Base-by-base conservation (phyloP, 2,888 invertebrate genomes). In the Margaritifera margaritifera region DNA sequence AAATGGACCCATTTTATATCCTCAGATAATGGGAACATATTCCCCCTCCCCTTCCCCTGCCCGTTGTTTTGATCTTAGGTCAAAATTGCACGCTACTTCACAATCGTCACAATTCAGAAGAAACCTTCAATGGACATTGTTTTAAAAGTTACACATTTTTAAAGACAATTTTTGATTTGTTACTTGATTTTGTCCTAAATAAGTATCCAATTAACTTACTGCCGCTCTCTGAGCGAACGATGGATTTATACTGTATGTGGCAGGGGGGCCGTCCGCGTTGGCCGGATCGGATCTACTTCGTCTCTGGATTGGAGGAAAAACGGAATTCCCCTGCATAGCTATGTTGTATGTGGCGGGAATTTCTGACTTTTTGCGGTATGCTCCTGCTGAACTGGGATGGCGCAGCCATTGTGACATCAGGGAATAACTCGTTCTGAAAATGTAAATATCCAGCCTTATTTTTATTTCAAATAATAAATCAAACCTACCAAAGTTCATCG, bases 401-500 rank as follows among this genome's bases (percentile, higher is more conserved):
- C 72, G 66, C 81, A 81, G 80, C 81, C 81, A 81, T 61, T 80
- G 80, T 54, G 81, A 81, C 81, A 81, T 81, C 54, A 78, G 63
- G 6, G 79, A 71, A 68, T 81, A 81, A 58, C 79, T 81, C 3
- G 81, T 81, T 62, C 80, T 81, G 65, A 55, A 72, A 68, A 51
- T 42, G 42, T 11, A 57, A 6, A 31, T 25, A 31, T 8, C 15
- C 8, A 50, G 11, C 24, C 24, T 50, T 62, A 42, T 42, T 42
- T 42, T 42, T 42, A 42, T 42, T 42, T 15, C 2, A 42, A 42
- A 15, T 42, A 15, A 11, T n/a, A 1, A 42, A 2, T 11, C 11
- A 42, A 42, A 15, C 42, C 11, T 15, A 11, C 42, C 15, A 42
- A 42, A 15, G 42, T 42, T 42, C 42, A 42, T 42, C 42, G 42